These are phyloP conservation scores for Balaenoptera acutorostrata DNA, from an alignment of 2,113 vertebrate species.

Conservation along the genomic window DNA sequence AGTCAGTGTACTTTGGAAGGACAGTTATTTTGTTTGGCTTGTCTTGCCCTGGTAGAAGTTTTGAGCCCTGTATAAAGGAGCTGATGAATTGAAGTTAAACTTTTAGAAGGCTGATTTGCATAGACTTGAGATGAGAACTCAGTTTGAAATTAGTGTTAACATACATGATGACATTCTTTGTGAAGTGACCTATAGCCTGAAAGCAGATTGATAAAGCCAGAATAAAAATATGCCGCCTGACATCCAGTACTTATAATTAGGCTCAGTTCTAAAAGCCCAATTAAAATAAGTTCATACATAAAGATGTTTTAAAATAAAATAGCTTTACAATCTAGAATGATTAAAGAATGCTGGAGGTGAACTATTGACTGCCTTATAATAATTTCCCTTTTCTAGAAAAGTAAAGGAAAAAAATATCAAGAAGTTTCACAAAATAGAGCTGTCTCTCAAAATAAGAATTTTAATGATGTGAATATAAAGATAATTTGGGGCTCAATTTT, in stretches of 20 bases:
- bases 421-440: background rate
- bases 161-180: background rate
- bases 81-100: constrained; percentile 52
- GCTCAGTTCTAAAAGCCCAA: background rate
- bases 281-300: background rate
- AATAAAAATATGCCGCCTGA: background rate
- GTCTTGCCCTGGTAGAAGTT: constrained; percentile 35
- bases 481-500: background rate
- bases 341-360: background rate
- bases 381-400: background rate
- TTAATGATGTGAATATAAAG: background rate
- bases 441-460: background rate
- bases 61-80: constrained; percentile 44
- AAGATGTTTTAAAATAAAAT: background rate
- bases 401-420: background rate
- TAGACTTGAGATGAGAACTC: background rate
- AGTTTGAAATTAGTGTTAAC: constrained; percentile 40
- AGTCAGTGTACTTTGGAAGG: constrained; percentile 41
- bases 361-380: background rate
- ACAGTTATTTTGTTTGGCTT: constrained; percentile 33
- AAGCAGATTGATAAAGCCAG: background rate
- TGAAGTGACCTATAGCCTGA: background rate
- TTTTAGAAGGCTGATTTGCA: background rate
- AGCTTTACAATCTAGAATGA: background rate
- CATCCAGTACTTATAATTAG: background rate